Evolutionary conservation across 2,797 vertebrate species (phyloP).

Genomic region (Urophycis tenuis): DNA sequence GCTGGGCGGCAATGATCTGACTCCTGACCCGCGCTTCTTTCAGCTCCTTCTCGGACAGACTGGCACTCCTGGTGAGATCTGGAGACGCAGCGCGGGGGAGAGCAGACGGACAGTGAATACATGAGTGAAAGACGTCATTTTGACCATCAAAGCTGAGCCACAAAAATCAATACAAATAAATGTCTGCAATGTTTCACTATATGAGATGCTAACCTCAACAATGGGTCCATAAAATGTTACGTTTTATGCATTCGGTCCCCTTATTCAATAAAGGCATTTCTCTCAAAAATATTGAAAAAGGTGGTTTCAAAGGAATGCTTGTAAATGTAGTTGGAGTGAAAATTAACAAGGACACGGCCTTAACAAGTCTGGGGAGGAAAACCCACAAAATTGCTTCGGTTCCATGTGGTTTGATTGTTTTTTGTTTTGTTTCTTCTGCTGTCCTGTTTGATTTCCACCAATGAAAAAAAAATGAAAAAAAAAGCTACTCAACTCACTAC

Average conservation of each 20-base stretch:
- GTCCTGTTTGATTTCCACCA: conserved; percentile 1
- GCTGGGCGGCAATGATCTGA: conserved; percentile 88
- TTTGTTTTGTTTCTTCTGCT: conserved; percentile 40
- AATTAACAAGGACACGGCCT: conserved; percentile 42
- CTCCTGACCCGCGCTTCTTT: conserved; percentile 86
- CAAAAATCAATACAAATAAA: neutral
- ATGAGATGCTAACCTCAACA: neutral
- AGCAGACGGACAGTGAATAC: neutral
- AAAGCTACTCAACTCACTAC: conserved; percentile 23
- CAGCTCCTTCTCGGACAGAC: conserved; percentile 87
- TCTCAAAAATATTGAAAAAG: conserved; percentile 20
- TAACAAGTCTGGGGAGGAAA: conserved; percentile 58
- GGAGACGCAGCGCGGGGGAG: conserved; percentile 28
- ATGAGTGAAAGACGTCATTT: neutral
- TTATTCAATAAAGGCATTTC: neutral
- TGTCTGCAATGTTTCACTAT: neutral
- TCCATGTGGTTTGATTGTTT: conserved; percentile 55
- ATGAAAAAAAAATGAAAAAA: conserved; percentile 23
- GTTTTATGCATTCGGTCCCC: neutral
- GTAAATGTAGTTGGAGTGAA: conserved; percentile 43
- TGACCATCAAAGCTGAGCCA: neutral
- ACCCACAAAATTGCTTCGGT: conserved; percentile 53
- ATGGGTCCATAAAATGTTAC: neutral
- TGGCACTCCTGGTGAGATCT: conserved; percentile 84
- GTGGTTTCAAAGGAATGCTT: conserved; percentile 42